Conservation (phyloP, 53 echinoderm and acorn worm species). For the Echinometra lucunter region DNA sequence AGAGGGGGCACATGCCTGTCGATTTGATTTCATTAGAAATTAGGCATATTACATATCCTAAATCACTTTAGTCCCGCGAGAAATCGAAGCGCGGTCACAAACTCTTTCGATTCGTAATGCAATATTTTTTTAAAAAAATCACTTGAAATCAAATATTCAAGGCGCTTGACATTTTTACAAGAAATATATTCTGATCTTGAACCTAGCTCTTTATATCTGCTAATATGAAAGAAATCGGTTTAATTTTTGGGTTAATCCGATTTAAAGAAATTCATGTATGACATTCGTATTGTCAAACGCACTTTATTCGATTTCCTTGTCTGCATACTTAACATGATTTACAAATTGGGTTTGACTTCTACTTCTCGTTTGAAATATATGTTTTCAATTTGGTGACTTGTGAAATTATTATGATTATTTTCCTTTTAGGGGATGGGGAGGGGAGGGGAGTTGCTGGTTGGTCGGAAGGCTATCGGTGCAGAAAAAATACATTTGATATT, state of each 20-base stretch:
- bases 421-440: background rate
- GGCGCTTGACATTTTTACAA: too few relatives aligned
- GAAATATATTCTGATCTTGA: background rate
- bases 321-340: background rate
- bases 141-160: too few relatives aligned
- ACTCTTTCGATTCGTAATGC: background rate
- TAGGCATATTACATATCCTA: background rate
- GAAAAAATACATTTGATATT: conserved; percentile 10
- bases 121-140: too few relatives aligned
- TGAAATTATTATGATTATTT: background rate
- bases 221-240: background rate
- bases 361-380: background rate
- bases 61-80: background rate
- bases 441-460: background rate
- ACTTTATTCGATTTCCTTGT: background rate
- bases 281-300: background rate
- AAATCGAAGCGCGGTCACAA: background rate
- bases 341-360: background rate
- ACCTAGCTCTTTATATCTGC: background rate
- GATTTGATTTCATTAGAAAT: background rate
- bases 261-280: background rate
- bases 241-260: background rate
- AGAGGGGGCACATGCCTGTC: too few relatives aligned
- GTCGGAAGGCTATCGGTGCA: background rate
- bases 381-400: background rate